Evolutionary conservation across 2,888 invertebrate species (phyloP).

Genomic region (Eilema depressum): DNA sequence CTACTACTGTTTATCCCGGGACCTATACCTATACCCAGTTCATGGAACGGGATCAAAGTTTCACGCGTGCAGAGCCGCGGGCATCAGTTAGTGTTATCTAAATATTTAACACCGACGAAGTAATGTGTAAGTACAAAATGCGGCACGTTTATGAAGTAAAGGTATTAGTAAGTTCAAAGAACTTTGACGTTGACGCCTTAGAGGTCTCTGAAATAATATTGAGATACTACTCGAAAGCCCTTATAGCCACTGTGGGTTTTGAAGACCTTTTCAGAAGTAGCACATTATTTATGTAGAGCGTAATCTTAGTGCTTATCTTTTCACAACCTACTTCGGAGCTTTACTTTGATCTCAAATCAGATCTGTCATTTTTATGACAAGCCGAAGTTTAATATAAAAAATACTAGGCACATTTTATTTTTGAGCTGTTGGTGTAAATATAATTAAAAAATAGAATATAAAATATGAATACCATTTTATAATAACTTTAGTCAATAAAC

Average conservation of each 20-base stretch:
- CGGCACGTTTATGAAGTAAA: not conserved
- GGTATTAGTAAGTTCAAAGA: slow-evolving; percentile 1
- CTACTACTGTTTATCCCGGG: too few relatives aligned
- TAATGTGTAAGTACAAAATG: not conserved
- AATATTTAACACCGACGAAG: not conserved
- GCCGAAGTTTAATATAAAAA: not conserved
- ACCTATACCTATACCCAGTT: too few relatives aligned
- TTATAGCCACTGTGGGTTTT: not conserved
- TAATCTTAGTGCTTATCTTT: slow-evolving; percentile 1
- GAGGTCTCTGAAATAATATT: not conserved
- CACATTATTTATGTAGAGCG: not conserved
- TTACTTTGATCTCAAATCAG: slow-evolving; percentile 1
- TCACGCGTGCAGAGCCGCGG: too few relatives aligned
- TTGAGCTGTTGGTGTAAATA: not conserved
- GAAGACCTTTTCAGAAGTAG: not conserved
- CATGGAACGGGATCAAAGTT: too few relatives aligned
- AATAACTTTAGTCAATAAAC: too few relatives aligned
- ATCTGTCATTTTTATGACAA: not conserved
- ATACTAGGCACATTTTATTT: not conserved
- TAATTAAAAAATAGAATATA: too few relatives aligned
- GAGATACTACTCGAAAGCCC: not conserved
- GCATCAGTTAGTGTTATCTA: too few relatives aligned
- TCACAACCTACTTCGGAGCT: not conserved
- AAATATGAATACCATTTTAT: too few relatives aligned
- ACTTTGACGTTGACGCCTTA: not conserved